Conservation (phyloP, 1,140 invertebrate species). For the Bilobella aurantiaca region DNA sequence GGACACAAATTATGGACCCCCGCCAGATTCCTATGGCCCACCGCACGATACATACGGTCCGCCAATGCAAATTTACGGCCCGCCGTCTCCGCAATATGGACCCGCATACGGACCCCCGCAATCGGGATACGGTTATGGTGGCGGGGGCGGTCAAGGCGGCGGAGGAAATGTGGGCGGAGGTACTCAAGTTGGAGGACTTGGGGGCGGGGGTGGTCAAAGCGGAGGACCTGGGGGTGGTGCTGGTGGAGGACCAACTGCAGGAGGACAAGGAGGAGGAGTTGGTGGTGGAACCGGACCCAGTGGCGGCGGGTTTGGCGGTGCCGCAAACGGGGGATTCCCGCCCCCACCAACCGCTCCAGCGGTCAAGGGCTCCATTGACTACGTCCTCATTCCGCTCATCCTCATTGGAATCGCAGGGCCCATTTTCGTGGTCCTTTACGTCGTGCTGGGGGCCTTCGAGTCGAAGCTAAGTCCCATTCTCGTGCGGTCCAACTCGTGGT, state of each 20-base stretch:
- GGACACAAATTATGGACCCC: not conserved
- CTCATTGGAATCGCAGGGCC: constrained; percentile 29
- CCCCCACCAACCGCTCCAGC: constrained; percentile 16
- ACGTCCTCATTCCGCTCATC: constrained; percentile 29
- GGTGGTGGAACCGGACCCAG: not conserved
- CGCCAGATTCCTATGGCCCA: not conserved
- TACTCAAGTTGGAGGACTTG: not conserved
- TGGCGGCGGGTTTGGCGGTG: not conserved
- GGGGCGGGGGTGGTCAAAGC: not conserved
- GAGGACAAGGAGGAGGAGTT: not conserved
- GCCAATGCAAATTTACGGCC: not conserved
- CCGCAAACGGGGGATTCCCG: not conserved
- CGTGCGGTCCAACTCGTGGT: not conserved
- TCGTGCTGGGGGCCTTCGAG: constrained; percentile 27
- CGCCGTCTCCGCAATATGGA: not conserved
- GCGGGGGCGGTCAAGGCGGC: not conserved
- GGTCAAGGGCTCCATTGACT: constrained; percentile 29
- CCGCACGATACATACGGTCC: not conserved
- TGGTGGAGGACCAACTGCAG: too few relatives aligned
- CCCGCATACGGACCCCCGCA: not conserved
- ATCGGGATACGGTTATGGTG: not conserved
- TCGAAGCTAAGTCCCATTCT: constrained; percentile 23
- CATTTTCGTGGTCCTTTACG: constrained; percentile 29
- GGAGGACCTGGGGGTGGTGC: not conserved
- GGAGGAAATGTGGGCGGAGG: too few relatives aligned